Base-by-base conservation (phyloP, 2,888 invertebrate genomes). In the Agelastica alni region DNA sequence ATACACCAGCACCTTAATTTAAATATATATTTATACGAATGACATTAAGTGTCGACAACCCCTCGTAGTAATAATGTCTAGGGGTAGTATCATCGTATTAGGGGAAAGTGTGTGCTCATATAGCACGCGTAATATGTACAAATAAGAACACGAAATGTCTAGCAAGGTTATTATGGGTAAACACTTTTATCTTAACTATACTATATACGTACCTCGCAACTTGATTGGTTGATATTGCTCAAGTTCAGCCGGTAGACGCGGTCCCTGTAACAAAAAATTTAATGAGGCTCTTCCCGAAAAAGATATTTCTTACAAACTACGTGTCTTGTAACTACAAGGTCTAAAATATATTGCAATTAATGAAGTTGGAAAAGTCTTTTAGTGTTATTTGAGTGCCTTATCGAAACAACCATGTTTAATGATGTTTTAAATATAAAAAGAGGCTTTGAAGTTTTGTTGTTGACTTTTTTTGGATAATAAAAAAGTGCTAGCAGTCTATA, bases 211-310 rank as follows among this genome's bases (percentile, higher is more conserved):
- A 87, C 91, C 82, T 91, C 90, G 77, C 91, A 91, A 75, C 86
- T 87, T 61, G 91, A 88, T 72, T 89, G 85, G 77, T 89, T 91
- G 77, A 92, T 90, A 78, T 91, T 91, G 82, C 89, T 89, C 78
- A 91, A 82, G 77, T 91, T 91, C 71, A 91, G 82, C 72, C 88
- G 80, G 79, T 86, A 91, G 66, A 91, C 82, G 70, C 89, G 88
- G 77, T 91, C 91, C 91, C 91, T 91, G 86, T 39, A 86, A 89
- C 68, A 75, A 73, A 76, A 76, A 48, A 48, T 17, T 53, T 44
- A 47, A 53, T 51, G 51, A 56, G 30, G 12, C 7, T 13, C 14
- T 13, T 4, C 31, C 12, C 7, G 13, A 13, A 12, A 31, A 31
- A 31, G 4, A 13, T 31, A 7, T 10, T 31, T 31, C 31, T 31